A percentile compares a stretch with the other conserved stretches of the same genome.
Evolutionary conservation across 2,888 invertebrate genomes (phyloP).

Genomic region (Kuschelorhynchus macadamiae): DNA sequence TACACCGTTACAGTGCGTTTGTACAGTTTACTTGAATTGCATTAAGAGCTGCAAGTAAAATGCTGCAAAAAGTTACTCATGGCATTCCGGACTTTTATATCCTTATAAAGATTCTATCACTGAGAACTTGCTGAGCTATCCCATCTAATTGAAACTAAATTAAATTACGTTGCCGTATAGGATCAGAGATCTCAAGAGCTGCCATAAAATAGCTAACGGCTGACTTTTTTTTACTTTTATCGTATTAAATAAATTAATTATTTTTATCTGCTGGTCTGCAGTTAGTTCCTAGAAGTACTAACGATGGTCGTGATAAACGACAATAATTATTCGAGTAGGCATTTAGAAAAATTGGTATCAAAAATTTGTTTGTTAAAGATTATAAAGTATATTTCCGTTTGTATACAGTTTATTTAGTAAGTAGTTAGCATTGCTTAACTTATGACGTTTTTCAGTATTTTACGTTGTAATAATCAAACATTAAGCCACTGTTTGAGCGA

Average conservation of each 20-base stretch:
- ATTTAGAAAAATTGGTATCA: not conserved
- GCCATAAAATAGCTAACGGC: constrained; percentile 15
- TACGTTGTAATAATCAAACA: too few species aligned
- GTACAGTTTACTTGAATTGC: not conserved
- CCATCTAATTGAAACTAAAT: constrained; percentile 21
- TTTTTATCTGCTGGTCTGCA: constrained; percentile 1
- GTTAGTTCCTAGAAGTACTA: constrained; percentile 17
- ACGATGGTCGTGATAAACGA: not conserved
- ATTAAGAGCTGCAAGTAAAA: not conserved
- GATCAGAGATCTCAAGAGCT: constrained; percentile 3
- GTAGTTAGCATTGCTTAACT: too few species aligned
- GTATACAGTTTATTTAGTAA: too few species aligned
- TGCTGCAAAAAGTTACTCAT: constrained; percentile 10
- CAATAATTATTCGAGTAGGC: not conserved
- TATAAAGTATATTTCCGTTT: too few species aligned
- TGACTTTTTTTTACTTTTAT: not conserved
- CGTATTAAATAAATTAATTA: constrained; percentile 13
- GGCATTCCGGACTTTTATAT: constrained; percentile 19
- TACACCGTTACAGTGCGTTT: too few species aligned
- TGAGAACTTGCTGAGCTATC: constrained; percentile 23
- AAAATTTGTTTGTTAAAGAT: not conserved
- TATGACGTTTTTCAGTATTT: too few species aligned
- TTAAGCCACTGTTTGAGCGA: too few species aligned
- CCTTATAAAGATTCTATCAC: constrained; percentile 12
- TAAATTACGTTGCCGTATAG: constrained; percentile 10